These are phyloP conservation scores for Phalacrocorax pelagicus DNA, from an alignment of 2,113 vertebrate genomes.

Conservation along the genomic window DNA sequence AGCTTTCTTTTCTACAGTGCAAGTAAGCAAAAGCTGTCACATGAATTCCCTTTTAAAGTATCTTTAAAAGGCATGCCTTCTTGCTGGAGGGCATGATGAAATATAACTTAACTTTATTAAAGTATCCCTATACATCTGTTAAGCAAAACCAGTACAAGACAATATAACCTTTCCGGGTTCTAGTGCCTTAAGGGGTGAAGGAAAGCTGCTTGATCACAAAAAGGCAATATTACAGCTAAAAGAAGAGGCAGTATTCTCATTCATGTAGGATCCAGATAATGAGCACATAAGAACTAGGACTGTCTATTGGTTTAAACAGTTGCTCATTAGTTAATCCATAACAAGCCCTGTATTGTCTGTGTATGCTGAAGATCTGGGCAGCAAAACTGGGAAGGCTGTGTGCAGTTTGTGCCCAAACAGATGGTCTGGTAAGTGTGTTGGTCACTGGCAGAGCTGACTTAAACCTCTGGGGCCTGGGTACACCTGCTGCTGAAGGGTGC, in stretches of 20 bases:
- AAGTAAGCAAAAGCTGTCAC: background rate
- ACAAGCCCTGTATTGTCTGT: slow-evolving; percentile 48
- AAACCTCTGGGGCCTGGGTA: slow-evolving; percentile 47
- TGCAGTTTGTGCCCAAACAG: slow-evolving; percentile 31
- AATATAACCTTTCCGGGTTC: background rate
- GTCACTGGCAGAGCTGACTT: slow-evolving; percentile 19
- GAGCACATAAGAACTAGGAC: background rate
- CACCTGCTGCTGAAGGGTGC: slow-evolving; percentile 51
- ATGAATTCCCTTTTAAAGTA: background rate
- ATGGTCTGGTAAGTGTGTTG: slow-evolving; percentile 30
- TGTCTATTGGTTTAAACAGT: slow-evolving; percentile 19
- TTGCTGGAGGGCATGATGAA: background rate
- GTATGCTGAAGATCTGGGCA: slow-evolving; percentile 2
- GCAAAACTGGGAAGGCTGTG: background rate
- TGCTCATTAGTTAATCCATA: slow-evolving; percentile 41
- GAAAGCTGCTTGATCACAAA: background rate
- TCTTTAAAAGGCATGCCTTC: background rate
- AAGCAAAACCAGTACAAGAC: background rate
- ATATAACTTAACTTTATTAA: background rate
- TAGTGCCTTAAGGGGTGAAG: background rate
- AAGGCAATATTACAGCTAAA: background rate
- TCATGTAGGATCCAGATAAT: background rate
- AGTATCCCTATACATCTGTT: background rate
- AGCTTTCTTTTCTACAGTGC: background rate
- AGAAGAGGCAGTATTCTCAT: background rate